These are phyloP conservation scores for Crocuta crocuta DNA, from an alignment of 2,113 vertebrate genomes.

Conservation along the genomic window DNA sequence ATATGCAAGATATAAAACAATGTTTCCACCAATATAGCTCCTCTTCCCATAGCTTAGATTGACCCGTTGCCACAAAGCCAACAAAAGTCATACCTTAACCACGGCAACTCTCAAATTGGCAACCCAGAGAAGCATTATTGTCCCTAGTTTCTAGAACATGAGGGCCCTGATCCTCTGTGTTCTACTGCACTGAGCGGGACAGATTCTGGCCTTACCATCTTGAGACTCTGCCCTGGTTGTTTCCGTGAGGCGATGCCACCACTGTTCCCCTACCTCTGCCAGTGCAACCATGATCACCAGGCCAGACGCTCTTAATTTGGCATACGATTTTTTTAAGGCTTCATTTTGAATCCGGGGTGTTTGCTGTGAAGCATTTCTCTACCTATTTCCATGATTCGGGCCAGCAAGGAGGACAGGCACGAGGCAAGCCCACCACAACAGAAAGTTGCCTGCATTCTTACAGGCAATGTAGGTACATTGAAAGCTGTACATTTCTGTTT, in stretches of 20 bases:
- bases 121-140: neutral
- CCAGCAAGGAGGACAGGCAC: neutral
- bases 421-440: neutral
- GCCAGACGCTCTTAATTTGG: neutral
- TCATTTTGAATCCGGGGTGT: neutral
- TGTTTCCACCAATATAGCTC: neutral
- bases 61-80: neutral
- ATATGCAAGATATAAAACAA: neutral
- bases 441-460: neutral
- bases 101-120: neutral
- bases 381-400: neutral
- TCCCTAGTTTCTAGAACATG: neutral
- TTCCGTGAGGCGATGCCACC: neutral
- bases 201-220: neutral
- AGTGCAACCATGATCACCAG: neutral
- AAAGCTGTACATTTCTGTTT: neutral
- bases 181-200: fast-evolving
- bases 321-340: neutral
- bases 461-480: neutral
- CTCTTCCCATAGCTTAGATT: neutral
- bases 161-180: no score
- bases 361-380: neutral
- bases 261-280: neutral
- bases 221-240: no score
- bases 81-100: neutral